Conservation (phyloP, 2,113 vertebrate genomes). For the Larimichthys crocea region DNA sequence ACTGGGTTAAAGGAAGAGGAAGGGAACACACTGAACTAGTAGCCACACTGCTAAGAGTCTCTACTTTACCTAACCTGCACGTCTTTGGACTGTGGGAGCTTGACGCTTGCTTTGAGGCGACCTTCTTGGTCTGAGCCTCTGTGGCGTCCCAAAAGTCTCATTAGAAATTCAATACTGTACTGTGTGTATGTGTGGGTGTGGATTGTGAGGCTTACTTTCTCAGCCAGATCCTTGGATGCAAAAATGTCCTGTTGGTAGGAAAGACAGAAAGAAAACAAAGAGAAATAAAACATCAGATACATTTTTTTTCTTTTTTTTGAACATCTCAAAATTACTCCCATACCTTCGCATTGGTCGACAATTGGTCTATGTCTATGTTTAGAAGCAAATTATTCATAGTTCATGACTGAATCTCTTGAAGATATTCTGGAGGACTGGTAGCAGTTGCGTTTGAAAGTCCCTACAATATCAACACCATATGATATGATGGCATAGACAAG, state of each 20-base stretch:
- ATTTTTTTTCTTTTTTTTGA: not conserved
- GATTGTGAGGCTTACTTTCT: slow-evolving; percentile 78
- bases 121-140: not conserved
- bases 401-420: not conserved
- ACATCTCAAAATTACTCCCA: not conserved
- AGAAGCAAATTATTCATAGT: not conserved
- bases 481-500: slow-evolving; percentile 20
- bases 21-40: not conserved
- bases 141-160: not conserved
- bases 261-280: not conserved
- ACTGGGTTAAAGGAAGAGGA: not conserved
- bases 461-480: slow-evolving; percentile 18
- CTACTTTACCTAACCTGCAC: not conserved
- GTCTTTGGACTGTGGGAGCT: not conserved
- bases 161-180: slow-evolving; percentile 33
- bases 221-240: slow-evolving; percentile 74
- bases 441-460: slow-evolving; percentile 16
- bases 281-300: not conserved
- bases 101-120: not conserved
- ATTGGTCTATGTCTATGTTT: not conserved
- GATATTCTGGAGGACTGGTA: slow-evolving; percentile 14
- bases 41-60: not conserved
- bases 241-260: slow-evolving; percentile 71
- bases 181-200: slow-evolving; percentile 22
- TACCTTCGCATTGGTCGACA: not conserved